Conservation (phyloP, 2,797 vertebrate species). For the Gobio occitaniae region DNA sequence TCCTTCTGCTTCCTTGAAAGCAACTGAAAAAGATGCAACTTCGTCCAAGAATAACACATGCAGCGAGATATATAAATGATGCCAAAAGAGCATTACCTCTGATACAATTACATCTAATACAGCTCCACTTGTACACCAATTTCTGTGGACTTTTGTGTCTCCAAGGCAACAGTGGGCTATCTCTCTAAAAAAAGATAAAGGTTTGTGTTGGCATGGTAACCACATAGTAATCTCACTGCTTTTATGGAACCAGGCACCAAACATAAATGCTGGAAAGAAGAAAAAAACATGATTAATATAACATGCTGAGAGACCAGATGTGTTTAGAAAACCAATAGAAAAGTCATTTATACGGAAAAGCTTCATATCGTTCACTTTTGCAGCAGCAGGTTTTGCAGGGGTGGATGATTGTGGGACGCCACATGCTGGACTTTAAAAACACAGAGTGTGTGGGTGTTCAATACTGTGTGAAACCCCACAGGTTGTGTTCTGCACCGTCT, state of each 20-base stretch:
- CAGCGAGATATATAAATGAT: not conserved
- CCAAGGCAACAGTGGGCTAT: constrained; percentile 56
- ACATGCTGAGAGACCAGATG: not conserved
- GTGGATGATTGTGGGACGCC: constrained; percentile 12
- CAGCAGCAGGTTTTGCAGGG: not conserved
- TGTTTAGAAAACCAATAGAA: not conserved
- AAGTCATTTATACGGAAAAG: not conserved
- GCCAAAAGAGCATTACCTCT: constrained; percentile 11
- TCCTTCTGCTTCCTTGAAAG: not conserved
- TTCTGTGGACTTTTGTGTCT: constrained; percentile 51
- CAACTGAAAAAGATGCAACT: not conserved
- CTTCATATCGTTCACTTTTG: not conserved
- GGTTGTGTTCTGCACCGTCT: constrained; percentile 15
- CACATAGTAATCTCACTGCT: constrained; percentile 32
- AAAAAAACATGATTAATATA: not conserved
- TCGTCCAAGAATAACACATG: not conserved
- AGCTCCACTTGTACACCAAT: constrained; percentile 45
- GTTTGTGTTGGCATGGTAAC: constrained; percentile 62
- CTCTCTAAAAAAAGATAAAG: constrained; percentile 55
- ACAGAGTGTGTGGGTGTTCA: constrained; percentile 40
- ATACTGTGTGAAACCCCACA: constrained; percentile 27
- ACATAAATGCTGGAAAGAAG: not conserved
- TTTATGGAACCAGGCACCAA: constrained; percentile 42
- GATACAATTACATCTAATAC: constrained; percentile 28
- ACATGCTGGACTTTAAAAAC: constrained; percentile 44